Percentiles rank a stretch among this genome's conserved stretches.
These are phyloP conservation scores for Volucella inflata DNA, from an alignment of 2,888 invertebrate genomes.

Conservation along the genomic window DNA sequence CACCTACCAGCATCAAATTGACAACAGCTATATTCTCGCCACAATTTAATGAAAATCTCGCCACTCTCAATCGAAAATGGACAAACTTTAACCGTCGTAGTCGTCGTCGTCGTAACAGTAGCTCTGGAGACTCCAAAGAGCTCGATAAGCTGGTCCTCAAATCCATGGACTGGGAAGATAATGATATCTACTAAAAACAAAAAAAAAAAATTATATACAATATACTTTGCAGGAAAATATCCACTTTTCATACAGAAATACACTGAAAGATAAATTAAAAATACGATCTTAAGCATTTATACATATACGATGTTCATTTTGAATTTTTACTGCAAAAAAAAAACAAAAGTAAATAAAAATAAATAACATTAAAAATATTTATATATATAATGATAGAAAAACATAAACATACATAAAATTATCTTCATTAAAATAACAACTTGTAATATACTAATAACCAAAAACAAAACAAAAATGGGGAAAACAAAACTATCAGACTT, in stretches of 20 bases:
- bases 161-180: conserved; percentile 84
- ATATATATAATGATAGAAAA: conserved; percentile 19
- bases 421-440: conserved; percentile 68
- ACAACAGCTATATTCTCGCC: conserved; percentile 82
- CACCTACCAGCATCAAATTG: conserved; percentile 81
- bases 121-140: conserved; percentile 83
- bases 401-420: conserved; percentile 40
- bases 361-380: conserved; percentile 22
- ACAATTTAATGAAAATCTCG: conserved; percentile 80
- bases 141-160: conserved; percentile 83
- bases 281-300: conserved; percentile 46
- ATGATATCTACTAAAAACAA: conserved; percentile 82
- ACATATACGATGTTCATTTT: conserved; percentile 42
- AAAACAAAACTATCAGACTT: conserved; percentile 65
- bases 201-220: conserved; percentile 32
- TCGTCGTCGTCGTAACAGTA: conserved; percentile 81
- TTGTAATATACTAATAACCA: conserved; percentile 75
- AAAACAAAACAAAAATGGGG: conserved; percentile 29
- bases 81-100: conserved; percentile 81
- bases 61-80: conserved; percentile 83
- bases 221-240: conserved; percentile 42
- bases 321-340: conserved; percentile 47
- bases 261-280: not conserved
- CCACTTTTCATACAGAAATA: conserved; percentile 36
- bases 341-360: too few species aligned